These are phyloP conservation scores for Salvelinus namaycush DNA, from an alignment of 2,113 vertebrate species.

Conservation along the genomic window DNA sequence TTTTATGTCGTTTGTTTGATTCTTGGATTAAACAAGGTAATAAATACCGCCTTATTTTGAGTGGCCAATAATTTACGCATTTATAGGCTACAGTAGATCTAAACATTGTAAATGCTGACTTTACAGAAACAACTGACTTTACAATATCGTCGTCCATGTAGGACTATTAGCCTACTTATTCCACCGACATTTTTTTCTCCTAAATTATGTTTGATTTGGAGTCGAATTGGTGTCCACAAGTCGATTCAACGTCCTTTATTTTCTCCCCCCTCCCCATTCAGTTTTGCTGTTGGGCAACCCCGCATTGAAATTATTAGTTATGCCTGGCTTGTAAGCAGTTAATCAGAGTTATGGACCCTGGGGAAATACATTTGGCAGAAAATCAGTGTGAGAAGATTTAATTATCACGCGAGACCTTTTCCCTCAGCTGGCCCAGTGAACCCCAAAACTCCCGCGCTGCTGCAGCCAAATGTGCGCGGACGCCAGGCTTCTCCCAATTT, in stretches of 20 bases:
- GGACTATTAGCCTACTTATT: too few species aligned
- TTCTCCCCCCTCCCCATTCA: constrained; percentile 63
- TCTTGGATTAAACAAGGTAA: constrained; percentile 56
- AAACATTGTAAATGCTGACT: too few species aligned
- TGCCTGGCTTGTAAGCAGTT: constrained; percentile 84
- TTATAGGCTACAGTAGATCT: too few species aligned
- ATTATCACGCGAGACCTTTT: constrained; percentile 94
- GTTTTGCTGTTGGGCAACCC: constrained; percentile 64
- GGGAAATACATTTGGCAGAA: constrained; percentile 99
- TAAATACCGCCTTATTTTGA: neutral
- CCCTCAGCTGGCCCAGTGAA: constrained; percentile 76
- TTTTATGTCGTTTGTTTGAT: constrained; percentile 62
- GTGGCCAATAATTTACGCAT: neutral
- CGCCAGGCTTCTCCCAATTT: constrained; percentile 64
- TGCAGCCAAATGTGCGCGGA: constrained; percentile 73
- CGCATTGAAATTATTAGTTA: constrained; percentile 83
- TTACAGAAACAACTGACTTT: too few species aligned
- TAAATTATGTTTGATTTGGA: constrained; percentile 60
- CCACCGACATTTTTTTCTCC: neutral
- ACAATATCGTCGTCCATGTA: too few species aligned
- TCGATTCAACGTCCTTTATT: constrained; percentile 49
- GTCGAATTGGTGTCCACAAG: constrained; percentile 52
- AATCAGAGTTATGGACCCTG: constrained; percentile 84
- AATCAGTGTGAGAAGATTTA: constrained; percentile 99
- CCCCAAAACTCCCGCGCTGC: constrained; percentile 69